Evolutionary conservation across 2,113 vertebrate species (phyloP), one percentile per base, ranked within the genome.

Genomic region (Lophochroa leadbeateri): DNA sequence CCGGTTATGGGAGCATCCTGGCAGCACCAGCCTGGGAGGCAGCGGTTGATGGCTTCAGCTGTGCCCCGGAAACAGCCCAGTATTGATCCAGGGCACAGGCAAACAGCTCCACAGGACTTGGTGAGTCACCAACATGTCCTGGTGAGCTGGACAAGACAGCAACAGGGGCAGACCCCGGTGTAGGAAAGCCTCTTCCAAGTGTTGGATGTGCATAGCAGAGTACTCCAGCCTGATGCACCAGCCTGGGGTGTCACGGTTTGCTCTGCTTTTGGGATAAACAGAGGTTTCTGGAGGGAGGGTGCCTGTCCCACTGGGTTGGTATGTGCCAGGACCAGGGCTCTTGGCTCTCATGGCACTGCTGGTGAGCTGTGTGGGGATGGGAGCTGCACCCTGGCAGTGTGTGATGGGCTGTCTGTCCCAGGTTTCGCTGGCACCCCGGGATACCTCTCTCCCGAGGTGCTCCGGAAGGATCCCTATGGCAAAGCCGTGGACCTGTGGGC

Each of bases 401-500:
- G 35, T 98, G 91, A 97, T 4, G 5, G 55, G 82, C 61, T 97
- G 8, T 97, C 93, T 97, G 82, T 96, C 95, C 43, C 94, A 98
- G 98, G 98, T 86, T 98, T 98, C 4, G 98, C 98, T 43, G 98
- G 98, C 84, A 98, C 98, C 6, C 98, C 98, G 2, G 98, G 98
- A 63, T 98, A 98, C 60, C 98, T 98, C 31, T 98, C 98, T 52
- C 98, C 98, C 2, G 99, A 99, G 97, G 99, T 99, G 74, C 97
- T 99, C 94, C 98, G 99, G 94, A 99, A 99, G 98, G 99, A 99
- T 21, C 99, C 99, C 0, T 99, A 99, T 0, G 99, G 99, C 76
- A 99, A 99, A 96, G 99, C 99, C 0, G 99, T 99, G 55, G 99
- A 99, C 96, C 98, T 99, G 55, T 99, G 99, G 99, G 99, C 99